Conservation (phyloP, 2,797 vertebrate species). For the Threskiornis aethiopicus region DNA sequence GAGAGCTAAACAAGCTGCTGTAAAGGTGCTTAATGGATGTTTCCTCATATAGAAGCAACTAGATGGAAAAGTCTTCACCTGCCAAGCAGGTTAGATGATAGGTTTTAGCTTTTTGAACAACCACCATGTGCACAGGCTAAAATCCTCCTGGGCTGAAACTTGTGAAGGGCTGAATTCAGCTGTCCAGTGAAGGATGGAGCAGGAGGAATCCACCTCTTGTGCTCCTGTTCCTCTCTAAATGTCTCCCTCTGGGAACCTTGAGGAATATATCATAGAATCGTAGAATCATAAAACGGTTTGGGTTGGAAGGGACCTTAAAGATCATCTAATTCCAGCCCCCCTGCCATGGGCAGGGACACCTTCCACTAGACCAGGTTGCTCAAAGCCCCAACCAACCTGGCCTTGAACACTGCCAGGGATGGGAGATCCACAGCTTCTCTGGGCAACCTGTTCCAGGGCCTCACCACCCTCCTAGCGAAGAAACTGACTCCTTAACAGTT, state of each 20-base stretch:
- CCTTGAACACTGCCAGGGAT: too few relatives aligned
- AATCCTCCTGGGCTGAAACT: background rate
- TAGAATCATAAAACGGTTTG: too few relatives aligned
- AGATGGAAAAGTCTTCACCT: background rate
- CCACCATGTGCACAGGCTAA: background rate
- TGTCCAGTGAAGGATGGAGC: background rate
- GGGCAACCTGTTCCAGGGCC: too few relatives aligned
- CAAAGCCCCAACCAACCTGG: too few relatives aligned
- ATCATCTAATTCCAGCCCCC: too few relatives aligned
- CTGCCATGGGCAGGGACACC: too few relatives aligned
- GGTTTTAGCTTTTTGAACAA: background rate
- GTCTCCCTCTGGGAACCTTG: rapidly evolving
- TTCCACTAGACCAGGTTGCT: too few relatives aligned
- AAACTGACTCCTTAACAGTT: background rate
- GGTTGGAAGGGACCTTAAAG: too few relatives aligned
- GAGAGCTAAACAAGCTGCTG: background rate
- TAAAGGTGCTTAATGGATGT: background rate
- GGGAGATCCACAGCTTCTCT: too few relatives aligned
- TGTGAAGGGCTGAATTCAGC: background rate
- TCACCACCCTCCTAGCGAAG: too few relatives aligned
- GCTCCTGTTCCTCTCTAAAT: background rate
- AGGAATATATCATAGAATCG: background rate
- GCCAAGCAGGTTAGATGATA: background rate
- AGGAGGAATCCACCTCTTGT: background rate
- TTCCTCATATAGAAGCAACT: background rate